Percentiles rank a stretch among this genome's conserved stretches.
These are phyloP conservation scores for Melipona quadrifasciata DNA, from an alignment of 1,140 invertebrate genomes.

Conservation along the genomic window DNA sequence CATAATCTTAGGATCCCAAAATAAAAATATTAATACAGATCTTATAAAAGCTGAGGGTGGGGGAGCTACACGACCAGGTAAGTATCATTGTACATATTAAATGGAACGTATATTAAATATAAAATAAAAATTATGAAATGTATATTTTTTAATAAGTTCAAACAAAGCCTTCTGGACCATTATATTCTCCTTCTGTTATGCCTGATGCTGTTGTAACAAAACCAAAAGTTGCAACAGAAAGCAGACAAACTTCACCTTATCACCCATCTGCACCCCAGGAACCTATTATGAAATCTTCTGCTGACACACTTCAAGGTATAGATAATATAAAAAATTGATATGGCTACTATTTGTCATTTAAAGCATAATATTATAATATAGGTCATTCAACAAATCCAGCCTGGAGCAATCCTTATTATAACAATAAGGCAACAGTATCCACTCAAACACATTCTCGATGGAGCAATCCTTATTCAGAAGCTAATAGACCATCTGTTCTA, in stretches of 20 bases:
- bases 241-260: constrained; percentile 34
- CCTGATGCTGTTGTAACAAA: background rate
- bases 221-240: constrained; percentile 20
- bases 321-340: background rate
- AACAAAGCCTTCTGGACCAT: constrained; percentile 17
- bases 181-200: too few species aligned
- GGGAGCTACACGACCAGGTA: constrained; percentile 55
- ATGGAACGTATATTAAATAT: too few species aligned
- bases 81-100: constrained; percentile 15
- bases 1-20: constrained; percentile 35
- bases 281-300: background rate
- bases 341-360: too few species aligned
- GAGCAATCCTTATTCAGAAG: background rate
- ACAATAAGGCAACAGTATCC: background rate
- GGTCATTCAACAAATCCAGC: constrained; percentile 9
- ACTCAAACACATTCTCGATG: constrained; percentile 6
- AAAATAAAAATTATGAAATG: background rate
- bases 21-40: constrained; percentile 48
- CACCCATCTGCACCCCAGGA: constrained; percentile 31
- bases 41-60: constrained; percentile 59
- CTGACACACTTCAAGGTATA: background rate
- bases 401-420: constrained; percentile 17
- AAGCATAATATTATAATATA: background rate
- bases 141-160: constrained; percentile 26
- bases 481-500: background rate